phyloP scores from a whole-genome alignment of 2,888 invertebrate genomes.

The Temnothorax unifasciatus region DNA sequence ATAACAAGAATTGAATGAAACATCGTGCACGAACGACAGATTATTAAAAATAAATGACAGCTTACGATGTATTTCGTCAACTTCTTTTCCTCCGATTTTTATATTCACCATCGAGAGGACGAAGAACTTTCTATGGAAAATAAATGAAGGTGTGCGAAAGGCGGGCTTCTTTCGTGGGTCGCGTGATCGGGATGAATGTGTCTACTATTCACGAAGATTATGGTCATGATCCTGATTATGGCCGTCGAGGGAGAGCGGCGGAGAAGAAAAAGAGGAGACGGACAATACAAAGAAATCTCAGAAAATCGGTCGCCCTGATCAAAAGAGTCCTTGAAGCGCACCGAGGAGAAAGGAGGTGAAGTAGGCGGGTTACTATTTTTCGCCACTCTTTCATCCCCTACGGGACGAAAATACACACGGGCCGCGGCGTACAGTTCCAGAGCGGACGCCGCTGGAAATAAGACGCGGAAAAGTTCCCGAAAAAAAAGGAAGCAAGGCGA shows the following conservation, averaged over 20 bases:
- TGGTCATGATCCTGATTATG: background rate
- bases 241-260: background rate
- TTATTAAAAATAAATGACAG: slow-evolving; percentile 1
- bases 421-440: slow-evolving; percentile 51
- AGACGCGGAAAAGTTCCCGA: slow-evolving; percentile 57
- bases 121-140: background rate
- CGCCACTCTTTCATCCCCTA: slow-evolving; percentile 60
- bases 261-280: background rate
- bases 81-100: background rate
- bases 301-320: slow-evolving; percentile 49
- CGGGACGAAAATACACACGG: slow-evolving; percentile 65
- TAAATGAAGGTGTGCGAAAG: background rate
- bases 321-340: slow-evolving; percentile 59
- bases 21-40: too few relatives aligned
- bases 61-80: background rate
- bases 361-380: slow-evolving; percentile 61
- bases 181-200: background rate
- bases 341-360: background rate
- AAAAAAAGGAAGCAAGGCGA: background rate
- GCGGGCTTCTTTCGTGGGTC: background rate
- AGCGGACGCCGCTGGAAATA: slow-evolving; percentile 70
- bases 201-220: slow-evolving; percentile 3
- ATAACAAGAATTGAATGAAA: background rate
- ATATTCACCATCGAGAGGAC: background rate
- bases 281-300: slow-evolving; percentile 25